phyloP scores from a whole-genome alignment of 2,113 vertebrate species.

The Hystrix cristata region DNA sequence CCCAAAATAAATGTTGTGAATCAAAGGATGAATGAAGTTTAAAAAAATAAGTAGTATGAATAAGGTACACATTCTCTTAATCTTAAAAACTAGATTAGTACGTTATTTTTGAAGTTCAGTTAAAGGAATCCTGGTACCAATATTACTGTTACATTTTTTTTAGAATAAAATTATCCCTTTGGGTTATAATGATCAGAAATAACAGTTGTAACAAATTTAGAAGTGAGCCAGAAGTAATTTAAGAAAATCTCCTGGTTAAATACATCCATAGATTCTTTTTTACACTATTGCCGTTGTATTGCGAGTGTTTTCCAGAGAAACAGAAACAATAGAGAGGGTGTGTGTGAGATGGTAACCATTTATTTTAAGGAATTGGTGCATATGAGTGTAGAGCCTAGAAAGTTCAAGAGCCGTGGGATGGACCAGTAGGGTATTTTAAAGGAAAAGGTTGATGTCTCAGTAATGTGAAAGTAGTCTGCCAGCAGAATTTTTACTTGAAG shows the following conservation, averaged over 20 bases:
- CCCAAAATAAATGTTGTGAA: slow-evolving; percentile 7
- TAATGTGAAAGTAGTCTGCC: not conserved
- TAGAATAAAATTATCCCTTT: not conserved
- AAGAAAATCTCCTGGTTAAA: not conserved
- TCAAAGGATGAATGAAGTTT: not conserved
- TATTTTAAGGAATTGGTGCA: not conserved
- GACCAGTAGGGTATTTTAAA: not conserved
- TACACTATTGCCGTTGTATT: not conserved
- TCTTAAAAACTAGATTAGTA: slow-evolving; percentile 13
- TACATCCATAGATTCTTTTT: not conserved
- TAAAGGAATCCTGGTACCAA: not conserved
- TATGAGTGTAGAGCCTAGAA: not conserved
- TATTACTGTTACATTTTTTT: slow-evolving; percentile 4
- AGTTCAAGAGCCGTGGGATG: not conserved
- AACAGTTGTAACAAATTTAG: not conserved
- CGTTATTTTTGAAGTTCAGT: not conserved
- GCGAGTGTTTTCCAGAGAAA: not conserved
- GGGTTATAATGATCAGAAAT: not conserved
- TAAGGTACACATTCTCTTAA: not conserved
- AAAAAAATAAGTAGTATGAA: not conserved
- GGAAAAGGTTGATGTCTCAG: not conserved
- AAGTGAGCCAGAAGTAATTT: not conserved
- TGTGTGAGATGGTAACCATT: not conserved
- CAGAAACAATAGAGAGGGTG: not conserved
- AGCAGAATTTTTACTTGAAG: not conserved